Percentiles rank a stretch among this genome's conserved stretches.
Conservation (phyloP, 2,113 vertebrate genomes). For the Nanorana parkeri region DNA sequence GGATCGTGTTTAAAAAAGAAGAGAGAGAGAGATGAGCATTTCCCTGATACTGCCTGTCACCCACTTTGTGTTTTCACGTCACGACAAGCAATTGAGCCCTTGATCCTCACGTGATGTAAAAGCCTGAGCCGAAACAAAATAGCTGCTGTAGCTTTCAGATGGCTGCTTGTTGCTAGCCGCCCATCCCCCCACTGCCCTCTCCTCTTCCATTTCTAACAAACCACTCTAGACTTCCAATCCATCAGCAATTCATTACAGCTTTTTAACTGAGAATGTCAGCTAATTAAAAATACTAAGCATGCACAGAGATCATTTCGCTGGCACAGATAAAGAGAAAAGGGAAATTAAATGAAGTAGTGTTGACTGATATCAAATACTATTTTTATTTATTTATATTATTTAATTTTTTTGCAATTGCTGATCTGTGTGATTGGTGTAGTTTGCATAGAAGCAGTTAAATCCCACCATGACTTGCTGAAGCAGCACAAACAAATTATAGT, state of each 20-base stretch:
- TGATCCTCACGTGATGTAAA: slow-evolving; percentile 77
- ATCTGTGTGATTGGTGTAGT: slow-evolving; percentile 5
- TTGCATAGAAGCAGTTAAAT: slow-evolving; percentile 42
- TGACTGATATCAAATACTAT: neutral
- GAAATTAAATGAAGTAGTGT: slow-evolving; percentile 10
- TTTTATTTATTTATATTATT: too few species aligned
- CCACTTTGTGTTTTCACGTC: slow-evolving; percentile 76
- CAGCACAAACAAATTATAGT: slow-evolving; percentile 44
- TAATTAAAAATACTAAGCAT: slow-evolving; percentile 81
- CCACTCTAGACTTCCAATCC: slow-evolving; percentile 69
- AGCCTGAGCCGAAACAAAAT: slow-evolving; percentile 77
- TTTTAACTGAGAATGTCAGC: slow-evolving; percentile 79
- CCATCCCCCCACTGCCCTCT: slow-evolving; percentile 60
- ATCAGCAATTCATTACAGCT: slow-evolving; percentile 81
- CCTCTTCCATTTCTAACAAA: slow-evolving; percentile 64
- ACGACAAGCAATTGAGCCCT: slow-evolving; percentile 77
- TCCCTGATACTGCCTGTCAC: slow-evolving; percentile 74
- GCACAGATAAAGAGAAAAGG: slow-evolving; percentile 43
- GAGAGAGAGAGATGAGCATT: slow-evolving; percentile 66
- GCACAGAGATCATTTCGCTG: slow-evolving; percentile 67
- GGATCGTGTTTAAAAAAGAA: slow-evolving; percentile 59
- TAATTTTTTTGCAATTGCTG: neutral
- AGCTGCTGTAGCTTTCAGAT: slow-evolving; percentile 69
- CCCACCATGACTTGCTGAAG: slow-evolving; percentile 35
- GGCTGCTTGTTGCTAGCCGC: slow-evolving; percentile 70